These are phyloP conservation scores for Gobius niger DNA, from an alignment of 2,113 vertebrate species.

Conservation along the genomic window DNA sequence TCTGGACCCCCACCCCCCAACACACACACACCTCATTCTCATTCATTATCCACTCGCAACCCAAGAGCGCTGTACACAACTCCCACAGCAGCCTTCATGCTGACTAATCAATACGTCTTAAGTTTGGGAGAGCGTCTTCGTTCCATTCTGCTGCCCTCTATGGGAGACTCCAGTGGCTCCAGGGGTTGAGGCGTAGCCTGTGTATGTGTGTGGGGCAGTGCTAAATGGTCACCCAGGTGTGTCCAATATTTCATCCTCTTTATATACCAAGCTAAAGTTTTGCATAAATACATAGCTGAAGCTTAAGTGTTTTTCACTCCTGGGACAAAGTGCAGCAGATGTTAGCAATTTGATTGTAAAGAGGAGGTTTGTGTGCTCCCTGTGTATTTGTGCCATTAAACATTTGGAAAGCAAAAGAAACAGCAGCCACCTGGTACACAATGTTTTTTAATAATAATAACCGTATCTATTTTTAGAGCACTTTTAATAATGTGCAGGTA, in stretches of 20 bases:
- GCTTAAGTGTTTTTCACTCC: conserved; percentile 13
- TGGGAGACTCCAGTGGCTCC: background rate
- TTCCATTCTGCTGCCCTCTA: background rate
- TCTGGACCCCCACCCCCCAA: conserved; percentile 19
- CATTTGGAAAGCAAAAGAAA: conserved; percentile 4
- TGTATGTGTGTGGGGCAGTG: background rate
- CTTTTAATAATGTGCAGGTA: conserved; percentile 5
- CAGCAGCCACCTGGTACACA: conserved; percentile 3
- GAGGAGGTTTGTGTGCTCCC: background rate
- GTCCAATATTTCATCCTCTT: conserved; percentile 11
- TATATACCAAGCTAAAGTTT: background rate
- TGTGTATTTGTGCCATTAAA: conserved; percentile 3
- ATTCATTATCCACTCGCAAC: conserved; percentile 30
- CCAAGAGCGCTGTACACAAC: conserved; percentile 25
- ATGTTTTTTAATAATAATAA: conserved; percentile 5
- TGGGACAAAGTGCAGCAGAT: conserved; percentile 13
- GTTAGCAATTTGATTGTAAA: conserved; percentile 4
- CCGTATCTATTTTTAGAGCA: conserved; percentile 3
- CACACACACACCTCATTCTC: conserved; percentile 18
- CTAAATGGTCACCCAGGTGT: conserved; percentile 11
- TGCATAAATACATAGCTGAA: conserved; percentile 6
- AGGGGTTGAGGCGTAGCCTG: conserved; percentile 1
- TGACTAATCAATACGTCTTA: conserved; percentile 45
- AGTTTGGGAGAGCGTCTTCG: conserved; percentile 24
- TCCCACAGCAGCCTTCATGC: conserved; percentile 15